Evolutionary conservation across 1,140 invertebrate genomes (phyloP).

Genomic region (Melitaea cinxia): DNA sequence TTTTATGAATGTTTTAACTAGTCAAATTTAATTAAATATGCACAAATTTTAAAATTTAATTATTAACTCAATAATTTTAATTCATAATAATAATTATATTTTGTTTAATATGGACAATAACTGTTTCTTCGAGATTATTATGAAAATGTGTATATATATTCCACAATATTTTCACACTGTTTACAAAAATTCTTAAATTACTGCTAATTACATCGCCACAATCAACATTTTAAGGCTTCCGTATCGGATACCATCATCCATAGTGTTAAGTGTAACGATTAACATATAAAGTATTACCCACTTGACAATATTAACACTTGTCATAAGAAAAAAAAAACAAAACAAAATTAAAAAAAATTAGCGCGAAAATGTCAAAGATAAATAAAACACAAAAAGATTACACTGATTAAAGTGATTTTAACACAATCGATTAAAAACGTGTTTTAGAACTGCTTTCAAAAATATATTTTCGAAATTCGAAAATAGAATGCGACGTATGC

Average conservation of each 20-base stretch:
- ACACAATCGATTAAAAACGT: conserved; percentile 15
- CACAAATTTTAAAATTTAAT: no score
- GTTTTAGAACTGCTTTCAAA: not conserved
- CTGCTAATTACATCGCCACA: conserved; percentile 19
- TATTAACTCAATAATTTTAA: no score
- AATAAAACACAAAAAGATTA: no score
- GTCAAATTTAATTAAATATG: no score
- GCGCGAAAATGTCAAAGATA: conserved; percentile 3
- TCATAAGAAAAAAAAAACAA: not conserved
- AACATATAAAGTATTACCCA: conserved; percentile 8
- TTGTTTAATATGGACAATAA: no score
- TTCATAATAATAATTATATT: no score
- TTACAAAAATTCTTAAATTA: conserved; percentile 9
- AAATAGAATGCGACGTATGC: conserved; percentile 63
- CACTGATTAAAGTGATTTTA: conserved; percentile 4
- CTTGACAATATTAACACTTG: conserved; percentile 1
- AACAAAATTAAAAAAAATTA: not conserved
- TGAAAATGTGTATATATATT: no score
- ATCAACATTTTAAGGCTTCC: conserved; percentile 26
- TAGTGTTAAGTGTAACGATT: conserved; percentile 20
- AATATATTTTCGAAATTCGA: conserved; percentile 37
- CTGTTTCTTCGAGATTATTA: no score
- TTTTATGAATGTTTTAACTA: no score
- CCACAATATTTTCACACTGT: not conserved
- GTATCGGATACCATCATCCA: conserved; percentile 29